Percentiles rank a stretch among this genome's conserved stretches.
Conservation (phyloP, 1,140 invertebrate species). For the Heterodera schachtii region DNA sequence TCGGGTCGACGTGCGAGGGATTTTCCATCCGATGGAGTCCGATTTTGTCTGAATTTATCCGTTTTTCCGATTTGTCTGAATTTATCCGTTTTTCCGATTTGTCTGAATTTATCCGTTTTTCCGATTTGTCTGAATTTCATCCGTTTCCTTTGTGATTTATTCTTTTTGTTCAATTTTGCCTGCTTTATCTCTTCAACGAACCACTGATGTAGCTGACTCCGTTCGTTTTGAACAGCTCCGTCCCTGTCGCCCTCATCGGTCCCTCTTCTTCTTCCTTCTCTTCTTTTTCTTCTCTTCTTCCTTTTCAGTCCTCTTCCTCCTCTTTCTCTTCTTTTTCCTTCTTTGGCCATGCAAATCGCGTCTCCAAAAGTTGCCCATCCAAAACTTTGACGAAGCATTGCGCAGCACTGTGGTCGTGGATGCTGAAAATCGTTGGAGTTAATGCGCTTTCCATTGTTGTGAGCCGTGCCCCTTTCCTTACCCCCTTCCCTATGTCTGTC, state of each 20-base stretch:
- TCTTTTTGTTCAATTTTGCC: neutral
- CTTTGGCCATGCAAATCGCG: conserved; percentile 77
- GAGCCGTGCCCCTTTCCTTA: too few relatives aligned
- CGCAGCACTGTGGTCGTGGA: conserved; percentile 92
- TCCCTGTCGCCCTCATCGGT: conserved; percentile 56
- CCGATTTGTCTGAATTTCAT: too few relatives aligned
- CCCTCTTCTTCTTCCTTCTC: neutral
- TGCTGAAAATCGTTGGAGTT: conserved; percentile 67
- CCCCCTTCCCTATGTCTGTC: too few relatives aligned
- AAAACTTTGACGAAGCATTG: conserved; percentile 95
- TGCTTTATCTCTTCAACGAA: conserved; percentile 65
- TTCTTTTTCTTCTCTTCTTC: neutral
- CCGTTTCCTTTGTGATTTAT: too few relatives aligned
- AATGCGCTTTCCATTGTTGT: neutral
- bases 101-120: too few relatives aligned
- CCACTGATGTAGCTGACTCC: conserved; percentile 94
- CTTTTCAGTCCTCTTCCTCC: neutral
- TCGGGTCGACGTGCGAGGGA: conserved; percentile 80
- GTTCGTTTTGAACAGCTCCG: conserved; percentile 73
- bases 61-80: neutral
- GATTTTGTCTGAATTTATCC: conserved; percentile 69
- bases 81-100: too few relatives aligned
- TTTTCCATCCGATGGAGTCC: conserved; percentile 96
- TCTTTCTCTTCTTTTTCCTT: conserved; percentile 17
- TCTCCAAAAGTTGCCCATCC: conserved; percentile 71